A percentile compares a stretch with the other conserved stretches of the same genome.
Conservation (phyloP, 2,113 vertebrate genomes). For the Vicugna pacos region DNA sequence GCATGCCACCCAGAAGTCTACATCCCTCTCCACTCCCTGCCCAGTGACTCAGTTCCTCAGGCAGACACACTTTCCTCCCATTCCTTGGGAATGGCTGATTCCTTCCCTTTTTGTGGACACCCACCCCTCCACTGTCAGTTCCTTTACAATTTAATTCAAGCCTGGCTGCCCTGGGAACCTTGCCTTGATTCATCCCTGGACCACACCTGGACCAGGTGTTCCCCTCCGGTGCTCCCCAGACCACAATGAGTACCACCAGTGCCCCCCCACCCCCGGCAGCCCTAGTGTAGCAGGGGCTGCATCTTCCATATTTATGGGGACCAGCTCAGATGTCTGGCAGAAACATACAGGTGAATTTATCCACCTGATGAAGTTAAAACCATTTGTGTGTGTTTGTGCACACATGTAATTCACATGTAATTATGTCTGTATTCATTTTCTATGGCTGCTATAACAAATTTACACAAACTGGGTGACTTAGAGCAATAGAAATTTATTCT, state of each 20-base stretch:
- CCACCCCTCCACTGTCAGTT: too few relatives aligned
- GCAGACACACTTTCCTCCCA: fast-evolving
- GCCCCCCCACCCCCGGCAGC: background rate
- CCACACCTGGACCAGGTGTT: background rate
- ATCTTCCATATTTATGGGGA: background rate
- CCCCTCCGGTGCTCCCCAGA: fast-evolving
- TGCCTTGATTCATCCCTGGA: fast-evolving
- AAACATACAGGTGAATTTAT: background rate
- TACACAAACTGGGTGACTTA: background rate
- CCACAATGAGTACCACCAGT: fast-evolving
- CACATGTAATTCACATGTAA: fast-evolving
- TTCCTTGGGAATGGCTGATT: background rate
- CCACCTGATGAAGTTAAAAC: too few relatives aligned
- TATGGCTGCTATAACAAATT: background rate
- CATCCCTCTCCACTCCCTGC: background rate
- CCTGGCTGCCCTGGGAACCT: background rate
- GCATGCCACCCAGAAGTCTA: fast-evolving
- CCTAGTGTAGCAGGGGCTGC: too few relatives aligned
- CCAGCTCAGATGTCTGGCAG: background rate
- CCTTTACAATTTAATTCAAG: background rate
- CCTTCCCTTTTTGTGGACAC: too few relatives aligned
- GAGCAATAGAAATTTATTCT: background rate
- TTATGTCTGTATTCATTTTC: background rate
- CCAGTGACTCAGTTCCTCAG: background rate
- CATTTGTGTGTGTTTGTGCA: background rate